Conservation (phyloP, 2,113 vertebrate genomes). For the Chrysochloris asiatica region DNA sequence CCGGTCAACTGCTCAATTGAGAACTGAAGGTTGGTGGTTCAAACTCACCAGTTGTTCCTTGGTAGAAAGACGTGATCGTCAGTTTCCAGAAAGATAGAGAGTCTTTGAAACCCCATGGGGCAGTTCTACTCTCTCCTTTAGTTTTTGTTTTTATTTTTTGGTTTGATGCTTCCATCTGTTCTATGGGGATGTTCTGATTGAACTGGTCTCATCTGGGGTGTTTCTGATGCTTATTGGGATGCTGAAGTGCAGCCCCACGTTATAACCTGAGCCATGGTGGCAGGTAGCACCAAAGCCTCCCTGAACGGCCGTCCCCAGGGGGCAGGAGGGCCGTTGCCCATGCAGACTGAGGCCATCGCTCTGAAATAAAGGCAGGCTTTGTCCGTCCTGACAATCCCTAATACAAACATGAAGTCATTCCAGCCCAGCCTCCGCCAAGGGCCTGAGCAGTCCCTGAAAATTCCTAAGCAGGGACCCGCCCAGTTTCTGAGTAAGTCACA, state of each 20-base stretch:
- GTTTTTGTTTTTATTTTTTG: too few relatives aligned
- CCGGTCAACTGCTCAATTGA: too few relatives aligned
- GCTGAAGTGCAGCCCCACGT: neutral
- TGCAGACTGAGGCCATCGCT: constrained; percentile 33
- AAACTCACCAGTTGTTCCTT: neutral
- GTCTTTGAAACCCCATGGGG: neutral
- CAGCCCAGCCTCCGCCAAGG: neutral
- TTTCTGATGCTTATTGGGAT: neutral
- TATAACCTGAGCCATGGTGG: too few relatives aligned
- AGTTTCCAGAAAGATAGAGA: neutral
- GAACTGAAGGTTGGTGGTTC: neutral
- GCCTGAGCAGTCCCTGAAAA: neutral
- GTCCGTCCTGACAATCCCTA: constrained; percentile 1
- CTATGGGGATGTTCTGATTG: neutral
- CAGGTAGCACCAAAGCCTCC: neutral
- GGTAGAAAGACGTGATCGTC: neutral
- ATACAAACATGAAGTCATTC: constrained; percentile 40
- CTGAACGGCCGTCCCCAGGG: neutral
- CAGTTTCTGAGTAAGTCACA: neutral
- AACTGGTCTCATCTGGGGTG: constrained; percentile 24
- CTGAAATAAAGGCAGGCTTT: constrained; percentile 51
- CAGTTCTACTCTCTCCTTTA: neutral
- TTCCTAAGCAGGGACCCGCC: neutral
- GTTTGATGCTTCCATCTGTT: too few relatives aligned
- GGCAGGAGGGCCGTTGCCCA: constrained; percentile 5